Base-by-base conservation (phyloP, 2,888 invertebrate species). In the Emmelina monodactyla region DNA sequence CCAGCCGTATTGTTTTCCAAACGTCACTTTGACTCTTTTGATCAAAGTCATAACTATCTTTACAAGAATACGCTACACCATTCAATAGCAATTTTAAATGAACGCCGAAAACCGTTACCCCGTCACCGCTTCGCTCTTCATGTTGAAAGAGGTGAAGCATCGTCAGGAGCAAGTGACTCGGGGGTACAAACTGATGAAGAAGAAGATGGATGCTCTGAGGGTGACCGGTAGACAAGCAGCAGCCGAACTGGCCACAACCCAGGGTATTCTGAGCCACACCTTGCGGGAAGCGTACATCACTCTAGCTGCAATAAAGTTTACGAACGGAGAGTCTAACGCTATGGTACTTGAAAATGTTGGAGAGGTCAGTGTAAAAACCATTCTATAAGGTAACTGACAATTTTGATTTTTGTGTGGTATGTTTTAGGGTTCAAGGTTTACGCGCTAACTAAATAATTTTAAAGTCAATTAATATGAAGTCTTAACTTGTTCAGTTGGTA, bases 311-410 rank as follows among this genome's bases (percentile, higher is more conserved):
- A 62, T 79, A 2, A 80, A 78, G 41, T 80, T 79, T 33, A 67
- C 71, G 3, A 79, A 78, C 43, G 79, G 79, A 2, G 76, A 79
- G 29, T 73, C 78, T 2, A 75, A 78, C 51, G 76, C 79, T 2
- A 51, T 79, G 46, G 68, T 79, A 4, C 55, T 78, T 14, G 80
- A 79, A 41, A 78, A 71, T 51, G 64, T 79, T 42, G 76, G 68
- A 2, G 65, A 76, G 63, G 79, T 75, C 50, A 40, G 12, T 29
- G 5, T 19, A 6, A 6, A 19, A 5, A 19, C 19, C 9, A 19
- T 19, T 19, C 5, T 19, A 9, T 9, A 19, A n/a, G n/a, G n/a
- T n/a, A n/a, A n/a, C 9, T 19, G 19, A 9, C 19, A 19, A 19
- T 6, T 9, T 19, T 19, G 9, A 19, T 9, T 19, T 6, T 5